Evolutionary conservation across 2,888 invertebrate genomes (phyloP).

Genomic region (Microdon myrmicae): DNA sequence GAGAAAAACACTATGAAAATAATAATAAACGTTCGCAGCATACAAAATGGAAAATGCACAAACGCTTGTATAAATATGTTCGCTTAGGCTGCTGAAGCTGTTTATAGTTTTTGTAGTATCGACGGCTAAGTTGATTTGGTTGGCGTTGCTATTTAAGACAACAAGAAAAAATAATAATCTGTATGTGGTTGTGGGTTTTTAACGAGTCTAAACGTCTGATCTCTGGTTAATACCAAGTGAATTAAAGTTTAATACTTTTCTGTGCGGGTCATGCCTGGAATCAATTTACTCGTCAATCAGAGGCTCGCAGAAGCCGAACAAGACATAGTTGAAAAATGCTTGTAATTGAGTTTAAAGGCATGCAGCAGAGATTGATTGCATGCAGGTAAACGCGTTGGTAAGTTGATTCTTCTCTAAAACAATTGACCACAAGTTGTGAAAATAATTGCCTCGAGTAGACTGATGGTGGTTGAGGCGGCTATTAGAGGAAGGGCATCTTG

Average conservation of each 20-base stretch:
- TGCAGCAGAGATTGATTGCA: constrained; percentile 6
- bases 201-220: not conserved
- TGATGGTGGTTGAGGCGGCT: not conserved
- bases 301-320: not conserved
- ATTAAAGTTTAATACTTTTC: constrained; percentile 1
- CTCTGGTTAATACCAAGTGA: not conserved
- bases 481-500: too few species aligned
- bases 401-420: constrained; percentile 6
- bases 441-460: too few species aligned
- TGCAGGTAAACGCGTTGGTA: constrained; percentile 12
- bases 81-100: constrained; percentile 21
- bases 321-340: too few species aligned
- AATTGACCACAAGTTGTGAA: too few species aligned
- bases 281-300: constrained; percentile 23
- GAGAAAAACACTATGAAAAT: constrained; percentile 6
- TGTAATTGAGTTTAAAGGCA: not conserved
- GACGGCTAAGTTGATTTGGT: constrained; percentile 6
- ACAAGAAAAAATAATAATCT: too few species aligned
- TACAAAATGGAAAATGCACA: constrained; percentile 4
- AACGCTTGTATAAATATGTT: too few species aligned
- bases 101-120: constrained; percentile 12
- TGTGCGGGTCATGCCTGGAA: not conserved
- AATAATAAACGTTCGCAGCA: constrained; percentile 17
- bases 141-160: constrained; percentile 22
- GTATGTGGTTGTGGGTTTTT: constrained; percentile 7